phyloP scores from a whole-genome alignment of 2,888 invertebrate genomes.

The Laothoe populi region DNA sequence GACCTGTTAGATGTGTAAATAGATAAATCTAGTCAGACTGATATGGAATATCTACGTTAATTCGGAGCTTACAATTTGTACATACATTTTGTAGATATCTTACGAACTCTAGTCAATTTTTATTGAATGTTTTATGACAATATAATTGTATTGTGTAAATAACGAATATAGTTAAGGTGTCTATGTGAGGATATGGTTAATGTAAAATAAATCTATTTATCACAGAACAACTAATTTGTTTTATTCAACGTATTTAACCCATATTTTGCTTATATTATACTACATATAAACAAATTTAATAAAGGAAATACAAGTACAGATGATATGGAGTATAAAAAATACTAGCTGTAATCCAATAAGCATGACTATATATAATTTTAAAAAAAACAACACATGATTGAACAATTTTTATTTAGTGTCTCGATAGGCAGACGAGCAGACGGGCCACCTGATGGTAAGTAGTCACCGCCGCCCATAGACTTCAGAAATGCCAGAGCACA shows the following conservation, averaged over 20 bases:
- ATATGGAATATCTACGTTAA: slow-evolving; percentile 71
- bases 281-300: no score
- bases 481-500: no score
- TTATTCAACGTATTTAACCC: not conserved
- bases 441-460: no score
- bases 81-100: slow-evolving; percentile 77
- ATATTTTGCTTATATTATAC: not conserved
- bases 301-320: no score
- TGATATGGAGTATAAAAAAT: no score
- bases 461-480: no score
- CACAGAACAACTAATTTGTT: slow-evolving; percentile 38
- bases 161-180: slow-evolving; percentile 53
- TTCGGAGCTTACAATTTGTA: slow-evolving; percentile 80
- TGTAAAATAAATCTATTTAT: slow-evolving; percentile 75
- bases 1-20: slow-evolving; percentile 39
- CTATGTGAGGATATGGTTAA: slow-evolving; percentile 69
- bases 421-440: no score
- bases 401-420: no score
- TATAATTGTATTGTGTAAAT: slow-evolving; percentile 79
- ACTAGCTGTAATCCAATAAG: no score
- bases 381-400: no score
- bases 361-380: no score
- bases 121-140: slow-evolving; percentile 81
- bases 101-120: slow-evolving; percentile 80
- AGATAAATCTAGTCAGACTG: slow-evolving; percentile 70